phyloP scores from a whole-genome alignment of 1,140 invertebrate genomes.

The Euura lappo region DNA sequence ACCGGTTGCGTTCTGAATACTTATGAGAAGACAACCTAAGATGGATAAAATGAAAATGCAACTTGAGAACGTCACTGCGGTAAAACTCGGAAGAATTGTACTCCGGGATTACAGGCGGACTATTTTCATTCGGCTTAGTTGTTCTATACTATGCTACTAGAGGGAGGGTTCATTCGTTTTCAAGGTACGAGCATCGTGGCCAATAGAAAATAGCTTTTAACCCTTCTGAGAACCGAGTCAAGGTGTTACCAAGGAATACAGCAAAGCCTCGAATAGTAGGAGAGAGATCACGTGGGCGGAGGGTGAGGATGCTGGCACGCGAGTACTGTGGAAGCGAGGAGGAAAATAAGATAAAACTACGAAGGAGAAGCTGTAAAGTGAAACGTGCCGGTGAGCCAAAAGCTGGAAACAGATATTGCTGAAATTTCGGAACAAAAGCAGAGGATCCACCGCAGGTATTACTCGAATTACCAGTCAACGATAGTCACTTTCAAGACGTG shows the following conservation, averaged over 20 bases:
- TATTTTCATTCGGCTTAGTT: neutral
- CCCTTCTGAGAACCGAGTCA: neutral
- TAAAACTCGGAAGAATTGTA: no score
- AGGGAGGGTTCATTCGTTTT: slow-evolving; percentile 1
- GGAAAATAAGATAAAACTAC: neutral
- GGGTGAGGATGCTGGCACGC: neutral
- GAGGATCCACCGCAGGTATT: no score
- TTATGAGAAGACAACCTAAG: no score
- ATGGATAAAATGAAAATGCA: no score
- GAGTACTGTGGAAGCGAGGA: neutral
- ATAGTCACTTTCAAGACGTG: no score
- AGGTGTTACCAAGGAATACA: neutral
- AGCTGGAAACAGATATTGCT: neutral
- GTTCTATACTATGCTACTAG: neutral
- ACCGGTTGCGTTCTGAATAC: no score
- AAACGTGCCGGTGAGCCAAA: neutral
- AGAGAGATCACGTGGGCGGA: neutral
- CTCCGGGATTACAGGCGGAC: neutral
- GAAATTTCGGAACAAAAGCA: neutral
- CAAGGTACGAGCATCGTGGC: neutral
- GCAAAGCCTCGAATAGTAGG: neutral
- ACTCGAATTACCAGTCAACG: no score
- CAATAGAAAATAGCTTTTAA: slow-evolving; percentile 4
- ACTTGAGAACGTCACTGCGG: no score
- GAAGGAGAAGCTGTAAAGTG: neutral